Base-by-base conservation (phyloP, 2,797 vertebrate genomes). In the Petrocephalus schoutedeni region DNA sequence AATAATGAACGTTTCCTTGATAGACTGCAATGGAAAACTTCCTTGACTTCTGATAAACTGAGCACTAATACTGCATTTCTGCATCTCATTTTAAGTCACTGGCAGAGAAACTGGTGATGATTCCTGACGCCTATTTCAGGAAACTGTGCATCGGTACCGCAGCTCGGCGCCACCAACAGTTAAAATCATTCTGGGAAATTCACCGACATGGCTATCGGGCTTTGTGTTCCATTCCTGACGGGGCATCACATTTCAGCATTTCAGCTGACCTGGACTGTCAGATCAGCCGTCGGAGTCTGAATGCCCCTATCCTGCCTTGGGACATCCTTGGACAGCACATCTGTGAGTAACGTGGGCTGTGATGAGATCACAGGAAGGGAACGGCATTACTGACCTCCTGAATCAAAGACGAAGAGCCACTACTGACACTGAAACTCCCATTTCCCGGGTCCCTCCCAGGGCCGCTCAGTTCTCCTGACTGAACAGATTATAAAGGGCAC, bases 361-460 rank as follows among this genome's bases (percentile, higher is more conserved):
- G 87, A 45, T 88, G 58, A 49, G 23, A 88, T 86, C 59, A 85
- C 77, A 67, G 32, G 23, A 71, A 53, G 53, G 61, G 32, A 64
- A 49, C 89, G 89, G 89, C 89, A 89, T 90, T 91, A 92, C 91
- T 92, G 91, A 94, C 92, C 92, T 92, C 92, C 90, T 93, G 92
- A 90, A 93, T 93, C 89, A 90, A 88, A 92, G 91, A 92, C 32
- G 92, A 91, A 83, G 92, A 92, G 90, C 91, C 86, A 54, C 91
- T 91, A 90, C 89, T 87, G 89, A 90, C 88, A 91, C 74, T 64
- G 77, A 90, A 89, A 91, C 91, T 90, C 89, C 90, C 89, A 90
- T 91, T 89, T 90, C 91, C 90, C 90, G 89, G 90, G 89, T 89
- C 92, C 90, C 91, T 91, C 90, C 83, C 88, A 89, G 90, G 89